A percentile compares a stretch with the other conserved stretches of the same genome.
These are phyloP conservation scores for Arctopsyche grandis DNA, from an alignment of 1,140 invertebrate species.

Conservation along the genomic window DNA sequence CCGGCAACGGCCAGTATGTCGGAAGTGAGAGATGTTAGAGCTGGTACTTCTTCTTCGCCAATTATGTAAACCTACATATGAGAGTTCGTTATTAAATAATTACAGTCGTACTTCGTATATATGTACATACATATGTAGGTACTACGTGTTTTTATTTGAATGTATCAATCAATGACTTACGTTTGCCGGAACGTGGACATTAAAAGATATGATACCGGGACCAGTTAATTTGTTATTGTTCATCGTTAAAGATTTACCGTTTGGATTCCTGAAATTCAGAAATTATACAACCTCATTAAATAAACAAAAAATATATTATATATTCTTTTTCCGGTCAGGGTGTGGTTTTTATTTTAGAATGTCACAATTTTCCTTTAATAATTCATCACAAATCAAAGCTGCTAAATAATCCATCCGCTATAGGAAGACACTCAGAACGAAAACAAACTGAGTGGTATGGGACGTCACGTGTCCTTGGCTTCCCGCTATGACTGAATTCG, in stretches of 20 bases:
- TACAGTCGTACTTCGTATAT: background rate
- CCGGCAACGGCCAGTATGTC: conserved; percentile 66
- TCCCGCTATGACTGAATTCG: too few species aligned
- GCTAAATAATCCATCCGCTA: too few species aligned
- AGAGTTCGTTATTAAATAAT: background rate
- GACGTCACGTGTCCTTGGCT: too few species aligned
- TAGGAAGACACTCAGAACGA: too few species aligned
- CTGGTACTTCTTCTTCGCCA: conserved; percentile 73
- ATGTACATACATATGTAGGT: too few species aligned
- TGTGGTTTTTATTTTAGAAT: too few species aligned
- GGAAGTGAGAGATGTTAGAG: conserved; percentile 69
- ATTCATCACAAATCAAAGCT: too few species aligned
- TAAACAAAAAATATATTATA: too few species aligned
- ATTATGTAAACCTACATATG: conserved; percentile 67
- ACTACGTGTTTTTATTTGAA: background rate
- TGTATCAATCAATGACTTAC: conserved; percentile 55
- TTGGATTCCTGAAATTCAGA: conserved; percentile 59
- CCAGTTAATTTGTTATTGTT: conserved; percentile 68
- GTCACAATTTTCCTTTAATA: too few species aligned
- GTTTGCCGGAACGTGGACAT: conserved; percentile 67
- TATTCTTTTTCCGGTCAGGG: too few species aligned
- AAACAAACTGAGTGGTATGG: too few species aligned
- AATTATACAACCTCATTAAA: too few species aligned
- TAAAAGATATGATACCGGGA: conserved; percentile 67
- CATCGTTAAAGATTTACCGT: conserved; percentile 61